phyloP scores from a whole-genome alignment of 2,113 vertebrate genomes.

The Malaclemys terrapin region DNA sequence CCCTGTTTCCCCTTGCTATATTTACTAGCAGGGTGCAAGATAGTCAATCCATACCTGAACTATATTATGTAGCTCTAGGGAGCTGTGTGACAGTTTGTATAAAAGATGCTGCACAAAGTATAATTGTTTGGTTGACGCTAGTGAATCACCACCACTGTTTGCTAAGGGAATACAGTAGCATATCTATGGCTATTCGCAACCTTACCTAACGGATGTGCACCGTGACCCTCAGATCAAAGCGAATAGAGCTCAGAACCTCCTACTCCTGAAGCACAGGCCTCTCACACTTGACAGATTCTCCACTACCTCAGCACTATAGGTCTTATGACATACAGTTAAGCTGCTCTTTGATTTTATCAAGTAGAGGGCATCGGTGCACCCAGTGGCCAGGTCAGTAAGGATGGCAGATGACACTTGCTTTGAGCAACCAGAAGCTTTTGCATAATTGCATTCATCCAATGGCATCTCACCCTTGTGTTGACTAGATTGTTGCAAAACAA shows the following conservation, averaged over 20 bases:
- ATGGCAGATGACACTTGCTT: neutral
- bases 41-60: slow-evolving; percentile 4
- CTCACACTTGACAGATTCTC: neutral
- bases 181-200: neutral
- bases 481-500: neutral
- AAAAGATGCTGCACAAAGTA: neutral
- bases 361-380: neutral
- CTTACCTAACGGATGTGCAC: neutral
- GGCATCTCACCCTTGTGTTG: neutral
- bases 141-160: neutral
- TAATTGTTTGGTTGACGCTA: neutral
- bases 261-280: neutral
- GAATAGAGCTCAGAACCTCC: neutral
- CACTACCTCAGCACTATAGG: neutral
- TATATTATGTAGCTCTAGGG: neutral
- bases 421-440: neutral
- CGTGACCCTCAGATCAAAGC: neutral
- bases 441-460: neutral
- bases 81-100: neutral
- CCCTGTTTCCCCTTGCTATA: slow-evolving; percentile 52
- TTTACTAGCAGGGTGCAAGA: slow-evolving; percentile 25
- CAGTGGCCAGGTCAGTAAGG: neutral
- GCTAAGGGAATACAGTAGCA: neutral
- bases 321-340: neutral
- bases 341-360: neutral